Percentiles rank a stretch among this genome's conserved stretches.
These are phyloP conservation scores for Cydia splendana DNA, from an alignment of 1,140 invertebrate species.

Conservation along the genomic window DNA sequence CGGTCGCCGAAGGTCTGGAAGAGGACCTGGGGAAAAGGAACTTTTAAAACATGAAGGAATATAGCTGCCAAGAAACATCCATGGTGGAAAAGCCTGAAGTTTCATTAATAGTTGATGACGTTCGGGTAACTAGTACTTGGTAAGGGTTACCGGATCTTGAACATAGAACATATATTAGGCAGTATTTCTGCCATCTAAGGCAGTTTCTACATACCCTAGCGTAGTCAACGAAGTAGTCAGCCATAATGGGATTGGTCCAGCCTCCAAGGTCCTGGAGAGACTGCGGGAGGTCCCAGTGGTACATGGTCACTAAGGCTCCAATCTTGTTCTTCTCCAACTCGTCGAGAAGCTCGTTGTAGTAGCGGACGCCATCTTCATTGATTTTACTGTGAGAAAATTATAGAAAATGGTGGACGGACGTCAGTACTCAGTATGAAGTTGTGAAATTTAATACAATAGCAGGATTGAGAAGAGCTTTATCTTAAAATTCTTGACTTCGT, in stretches of 20 bases:
- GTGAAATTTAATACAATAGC: too few species aligned
- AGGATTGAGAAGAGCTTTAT: too few species aligned
- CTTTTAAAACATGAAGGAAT: not conserved
- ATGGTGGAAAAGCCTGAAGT: too few species aligned
- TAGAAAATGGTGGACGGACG: too few species aligned
- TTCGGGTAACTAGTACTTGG: too few species aligned
- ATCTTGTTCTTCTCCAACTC: constrained; percentile 75
- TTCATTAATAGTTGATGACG: too few species aligned
- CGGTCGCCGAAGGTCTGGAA: constrained; percentile 81
- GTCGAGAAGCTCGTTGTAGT: constrained; percentile 82
- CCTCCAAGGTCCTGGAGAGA: constrained; percentile 74
- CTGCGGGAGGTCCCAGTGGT: constrained; percentile 75
- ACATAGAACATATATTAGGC: too few species aligned
- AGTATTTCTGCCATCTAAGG: too few species aligned
- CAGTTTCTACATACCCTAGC: constrained; percentile 59
- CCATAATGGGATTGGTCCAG: constrained; percentile 76
- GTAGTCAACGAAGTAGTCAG: constrained; percentile 80
- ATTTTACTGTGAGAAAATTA: constrained; percentile 54
- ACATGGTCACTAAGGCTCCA: constrained; percentile 79
- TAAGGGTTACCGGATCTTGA: too few species aligned
- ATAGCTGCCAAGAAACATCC: too few species aligned
- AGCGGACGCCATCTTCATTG: constrained; percentile 81
- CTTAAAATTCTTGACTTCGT: too few species aligned
- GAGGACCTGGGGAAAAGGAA: constrained; percentile 69
- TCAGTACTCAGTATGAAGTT: too few species aligned